phyloP scores from a whole-genome alignment of 1,140 invertebrate genomes.

The Helicoverpa armigera region DNA sequence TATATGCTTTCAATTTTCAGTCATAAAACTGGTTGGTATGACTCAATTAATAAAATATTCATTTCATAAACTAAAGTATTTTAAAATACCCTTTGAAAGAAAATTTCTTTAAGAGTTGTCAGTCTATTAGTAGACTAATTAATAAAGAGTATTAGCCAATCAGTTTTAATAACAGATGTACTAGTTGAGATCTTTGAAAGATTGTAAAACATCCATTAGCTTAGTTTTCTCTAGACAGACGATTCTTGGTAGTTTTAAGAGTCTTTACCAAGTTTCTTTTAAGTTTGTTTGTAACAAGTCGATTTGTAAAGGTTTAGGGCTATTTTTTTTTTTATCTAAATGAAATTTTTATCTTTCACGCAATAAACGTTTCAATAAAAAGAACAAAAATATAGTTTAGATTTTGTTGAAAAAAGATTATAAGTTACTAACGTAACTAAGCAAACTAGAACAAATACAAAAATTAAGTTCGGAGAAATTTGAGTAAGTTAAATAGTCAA shows the following conservation, averaged over 20 bases:
- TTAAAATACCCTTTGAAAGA: not conserved
- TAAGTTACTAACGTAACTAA: too few species aligned
- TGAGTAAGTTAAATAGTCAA: too few species aligned
- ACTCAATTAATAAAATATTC: slow-evolving; percentile 14
- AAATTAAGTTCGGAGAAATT: too few species aligned
- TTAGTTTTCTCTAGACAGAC: slow-evolving; percentile 2
- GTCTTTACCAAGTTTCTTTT: slow-evolving; percentile 20
- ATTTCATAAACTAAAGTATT: not conserved
- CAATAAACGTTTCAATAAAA: not conserved
- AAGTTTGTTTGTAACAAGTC: slow-evolving; percentile 14
- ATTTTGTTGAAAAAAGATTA: too few species aligned
- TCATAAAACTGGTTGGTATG: not conserved
- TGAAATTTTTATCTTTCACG: not conserved
- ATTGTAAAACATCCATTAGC: slow-evolving; percentile 27
- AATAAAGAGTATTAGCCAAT: slow-evolving; percentile 27
- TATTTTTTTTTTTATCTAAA: not conserved
- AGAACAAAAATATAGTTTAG: too few species aligned
- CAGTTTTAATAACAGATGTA: slow-evolving; percentile 13
- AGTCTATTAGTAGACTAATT: slow-evolving; percentile 10
- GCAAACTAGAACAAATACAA: too few species aligned
- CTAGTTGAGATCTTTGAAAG: slow-evolving; percentile 3
- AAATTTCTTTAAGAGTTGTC: not conserved
- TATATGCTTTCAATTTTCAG: not conserved
- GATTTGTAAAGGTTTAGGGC: slow-evolving; percentile 1
- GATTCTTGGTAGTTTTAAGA: slow-evolving; percentile 13